Evolutionary conservation across 2,888 invertebrate species (phyloP).

Genomic region (Epirrhoe alternata): DNA sequence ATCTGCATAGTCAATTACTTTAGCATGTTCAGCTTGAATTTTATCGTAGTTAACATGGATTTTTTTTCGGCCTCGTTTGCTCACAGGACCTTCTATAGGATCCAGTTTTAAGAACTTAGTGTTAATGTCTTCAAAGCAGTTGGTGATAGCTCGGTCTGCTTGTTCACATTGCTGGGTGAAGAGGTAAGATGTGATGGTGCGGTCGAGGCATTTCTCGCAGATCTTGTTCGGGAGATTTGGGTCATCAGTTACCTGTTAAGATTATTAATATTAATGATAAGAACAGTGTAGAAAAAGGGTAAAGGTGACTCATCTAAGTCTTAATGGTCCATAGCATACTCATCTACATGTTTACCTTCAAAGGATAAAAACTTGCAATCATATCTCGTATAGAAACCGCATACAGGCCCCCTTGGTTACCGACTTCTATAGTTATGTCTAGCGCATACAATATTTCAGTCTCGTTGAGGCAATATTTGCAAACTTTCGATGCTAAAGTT

Average conservation of each 20-base stretch:
- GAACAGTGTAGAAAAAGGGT: background rate
- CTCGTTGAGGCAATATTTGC: conserved; percentile 69
- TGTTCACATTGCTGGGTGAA: conserved; percentile 75
- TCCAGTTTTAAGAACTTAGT: conserved; percentile 72
- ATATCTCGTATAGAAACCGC: conserved; percentile 72
- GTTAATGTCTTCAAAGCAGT: conserved; percentile 74
- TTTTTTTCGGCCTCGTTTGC: conserved; percentile 67
- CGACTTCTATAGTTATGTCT: conserved; percentile 68
- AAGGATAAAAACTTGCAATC: conserved; percentile 74
- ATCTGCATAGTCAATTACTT: conserved; percentile 74
- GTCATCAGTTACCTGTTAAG: conserved; percentile 59
- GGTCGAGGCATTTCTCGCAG: conserved; percentile 68
- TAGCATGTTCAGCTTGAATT: conserved; percentile 59
- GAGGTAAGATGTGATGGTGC: conserved; percentile 65
- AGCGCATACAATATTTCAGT: conserved; percentile 61
- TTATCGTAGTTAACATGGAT: conserved; percentile 64
- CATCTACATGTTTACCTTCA: conserved; percentile 64
- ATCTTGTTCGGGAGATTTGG: conserved; percentile 70
- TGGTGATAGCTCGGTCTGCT: conserved; percentile 67
- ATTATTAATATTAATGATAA: background rate
- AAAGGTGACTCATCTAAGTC: too few species aligned
- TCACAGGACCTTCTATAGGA: conserved; percentile 63
- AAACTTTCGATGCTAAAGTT: conserved; percentile 64
- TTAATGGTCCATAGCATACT: background rate
- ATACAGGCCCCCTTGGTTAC: conserved; percentile 59